Conservation (phyloP, 2,888 invertebrate genomes). For the Priocnemis perturbator region DNA sequence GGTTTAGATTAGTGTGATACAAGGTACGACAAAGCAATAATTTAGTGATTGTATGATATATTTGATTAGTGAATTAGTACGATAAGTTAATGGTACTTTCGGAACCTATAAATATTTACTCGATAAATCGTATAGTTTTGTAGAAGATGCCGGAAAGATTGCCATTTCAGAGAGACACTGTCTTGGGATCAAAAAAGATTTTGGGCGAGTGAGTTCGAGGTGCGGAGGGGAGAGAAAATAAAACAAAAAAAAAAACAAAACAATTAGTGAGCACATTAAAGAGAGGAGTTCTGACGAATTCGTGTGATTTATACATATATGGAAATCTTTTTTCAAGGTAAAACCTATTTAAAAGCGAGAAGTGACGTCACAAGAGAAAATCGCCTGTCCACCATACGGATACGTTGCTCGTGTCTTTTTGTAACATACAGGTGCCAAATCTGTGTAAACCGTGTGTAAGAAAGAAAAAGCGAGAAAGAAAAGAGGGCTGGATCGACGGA, state of each 20-base stretch:
- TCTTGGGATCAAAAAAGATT: conserved; percentile 54
- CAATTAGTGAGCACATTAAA: too few relatives aligned
- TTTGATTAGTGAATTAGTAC: conserved; percentile 71
- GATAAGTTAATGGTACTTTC: conserved; percentile 72
- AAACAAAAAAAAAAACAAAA: neutral
- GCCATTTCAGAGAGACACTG: conserved; percentile 59
- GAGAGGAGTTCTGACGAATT: conserved; percentile 8
- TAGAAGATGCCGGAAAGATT: conserved; percentile 66
- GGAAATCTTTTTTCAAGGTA: conserved; percentile 15
- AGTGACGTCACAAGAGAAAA: conserved; percentile 3
- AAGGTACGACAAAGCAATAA: conserved; percentile 75
- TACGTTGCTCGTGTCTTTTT: conserved; percentile 17
- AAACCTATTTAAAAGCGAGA: conserved; percentile 3
- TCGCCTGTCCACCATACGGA: conserved; percentile 5
- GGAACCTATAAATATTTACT: conserved; percentile 71
- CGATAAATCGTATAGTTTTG: conserved; percentile 74
- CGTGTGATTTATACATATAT: neutral
- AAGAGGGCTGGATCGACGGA: too few relatives aligned
- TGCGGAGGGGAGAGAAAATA: conserved; percentile 1
- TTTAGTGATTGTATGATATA: conserved; percentile 75
- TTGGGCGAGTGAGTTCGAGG: conserved; percentile 5
- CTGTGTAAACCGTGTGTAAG: conserved; percentile 35
- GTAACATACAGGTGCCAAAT: conserved; percentile 53
- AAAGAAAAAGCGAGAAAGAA: neutral
- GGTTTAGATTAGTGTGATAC: conserved; percentile 74